Conservation (phyloP, 2,797 vertebrate genomes). For the Sciurus carolinensis region DNA sequence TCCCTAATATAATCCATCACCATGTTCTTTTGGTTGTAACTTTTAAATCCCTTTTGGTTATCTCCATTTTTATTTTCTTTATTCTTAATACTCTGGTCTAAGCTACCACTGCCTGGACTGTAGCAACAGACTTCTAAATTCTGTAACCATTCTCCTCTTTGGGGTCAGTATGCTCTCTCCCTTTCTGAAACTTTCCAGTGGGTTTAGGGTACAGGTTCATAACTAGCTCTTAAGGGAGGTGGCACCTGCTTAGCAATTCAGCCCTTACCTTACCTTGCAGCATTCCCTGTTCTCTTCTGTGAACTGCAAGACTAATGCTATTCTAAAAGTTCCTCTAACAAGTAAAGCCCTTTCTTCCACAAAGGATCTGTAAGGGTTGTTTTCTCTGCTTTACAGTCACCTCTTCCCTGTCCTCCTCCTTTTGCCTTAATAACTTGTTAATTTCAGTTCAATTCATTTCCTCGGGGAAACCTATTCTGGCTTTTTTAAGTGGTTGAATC, state of each 20-base stretch:
- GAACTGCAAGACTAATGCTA: not conserved
- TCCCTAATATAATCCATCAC: not conserved
- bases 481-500: not conserved
- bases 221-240: not conserved
- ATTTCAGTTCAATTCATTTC: not conserved
- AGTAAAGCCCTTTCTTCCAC: not conserved
- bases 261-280: not conserved
- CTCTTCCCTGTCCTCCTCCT: not conserved
- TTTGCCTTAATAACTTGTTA: conserved; percentile 4
- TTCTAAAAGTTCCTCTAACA: not conserved
- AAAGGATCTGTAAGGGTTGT: not conserved
- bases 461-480: not conserved
- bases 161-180: not conserved
- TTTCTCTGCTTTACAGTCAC: not conserved
- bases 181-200: not conserved
- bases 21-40: not conserved
- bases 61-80: not conserved
- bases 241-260: not conserved
- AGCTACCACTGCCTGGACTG: not conserved
- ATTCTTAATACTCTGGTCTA: not conserved
- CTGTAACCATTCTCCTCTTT: not conserved
- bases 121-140: not conserved
- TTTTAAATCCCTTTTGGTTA: not conserved
- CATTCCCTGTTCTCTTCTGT: conserved; percentile 19
- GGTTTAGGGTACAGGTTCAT: not conserved